Evolutionary conservation across 1,140 invertebrate genomes (phyloP), one percentile per base, ranked within the genome.

Genomic region (Coptotermes formosanus): DNA sequence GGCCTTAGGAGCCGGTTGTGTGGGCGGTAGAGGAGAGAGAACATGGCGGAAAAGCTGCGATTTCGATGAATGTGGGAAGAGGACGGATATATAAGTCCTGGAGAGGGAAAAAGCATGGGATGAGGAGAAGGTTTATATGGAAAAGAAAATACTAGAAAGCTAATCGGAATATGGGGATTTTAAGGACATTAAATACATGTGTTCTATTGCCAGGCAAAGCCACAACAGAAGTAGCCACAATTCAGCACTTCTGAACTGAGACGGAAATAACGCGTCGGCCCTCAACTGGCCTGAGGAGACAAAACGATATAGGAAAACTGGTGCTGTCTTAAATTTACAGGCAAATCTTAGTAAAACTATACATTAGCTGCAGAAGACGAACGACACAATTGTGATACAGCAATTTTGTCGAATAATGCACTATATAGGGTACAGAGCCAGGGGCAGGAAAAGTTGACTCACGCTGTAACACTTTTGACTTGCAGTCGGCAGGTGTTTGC

Each of bases 41-140:
- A 75, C 64, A 75, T 75, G 64, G 64, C 64, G 64, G 64, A 75
- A 75, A 75, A 75, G 52, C 64, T 75, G 64, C 64, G n/a, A 25
- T 75, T 30, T 30, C 4, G 64, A 75, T 30, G 64, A 75, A 75
- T 8, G 7, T 25, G n/a, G 64, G n/a, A 19, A 8, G n/a, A 2
- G 25, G 25, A 30, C 3, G 64, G 64, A 30, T 2, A 30, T 2
- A 11, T 2, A 19, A 21, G 52, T 30, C 14, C 19, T 55, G 64
- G 64, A n/a, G 16, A 30, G 64, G 14, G n/a, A 75, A 75, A 30
- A 2, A 14, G n/a, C 7, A 75, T 75, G 64, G 64, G n/a, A 14
- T 25, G n/a, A 30, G 64, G n/a, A 6, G 11, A 30, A 12, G 64
- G 9, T n/a, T n/a, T 30, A 30, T 25, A 75, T 25, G 14, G 25